Conservation (phyloP, 1,140 invertebrate species). For the Temnothorax nylanderi region DNA sequence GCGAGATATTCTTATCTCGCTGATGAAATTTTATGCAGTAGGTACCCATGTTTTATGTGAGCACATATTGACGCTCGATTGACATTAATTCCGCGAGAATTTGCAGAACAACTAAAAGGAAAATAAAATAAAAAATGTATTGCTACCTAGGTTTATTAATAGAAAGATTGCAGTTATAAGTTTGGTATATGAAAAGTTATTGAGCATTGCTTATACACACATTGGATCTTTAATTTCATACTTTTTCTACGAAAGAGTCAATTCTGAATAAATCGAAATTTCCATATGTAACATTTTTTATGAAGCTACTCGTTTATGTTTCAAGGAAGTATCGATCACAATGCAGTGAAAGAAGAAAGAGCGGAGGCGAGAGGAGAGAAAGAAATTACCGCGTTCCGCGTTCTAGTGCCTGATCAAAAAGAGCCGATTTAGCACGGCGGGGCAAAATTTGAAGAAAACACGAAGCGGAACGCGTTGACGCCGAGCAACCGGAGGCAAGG, state of each 20-base stretch:
- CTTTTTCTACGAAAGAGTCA: neutral
- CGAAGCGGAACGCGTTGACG: neutral
- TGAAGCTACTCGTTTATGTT: neutral
- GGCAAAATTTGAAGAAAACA: slow-evolving; percentile 26
- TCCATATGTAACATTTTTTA: neutral
- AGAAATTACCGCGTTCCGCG: neutral
- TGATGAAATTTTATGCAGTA: neutral
- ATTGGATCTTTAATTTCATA: neutral
- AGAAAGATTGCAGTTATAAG: neutral
- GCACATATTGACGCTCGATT: neutral
- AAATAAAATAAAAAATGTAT: neutral
- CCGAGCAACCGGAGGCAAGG: neutral
- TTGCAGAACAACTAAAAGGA: neutral
- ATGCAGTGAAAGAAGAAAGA: neutral
- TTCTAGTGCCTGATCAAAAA: slow-evolving; percentile 31
- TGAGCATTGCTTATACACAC: neutral
- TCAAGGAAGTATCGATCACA: neutral
- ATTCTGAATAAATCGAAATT: neutral
- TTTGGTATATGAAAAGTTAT: neutral
- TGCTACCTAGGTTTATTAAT: neutral
- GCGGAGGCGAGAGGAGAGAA: no score
- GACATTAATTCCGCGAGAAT: neutral
- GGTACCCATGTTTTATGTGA: neutral
- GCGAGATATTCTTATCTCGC: slow-evolving; percentile 22
- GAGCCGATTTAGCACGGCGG: slow-evolving; percentile 5